Evolutionary conservation across 2,797 vertebrate genomes (phyloP).

Genomic region (Acanthurus tractus): DNA sequence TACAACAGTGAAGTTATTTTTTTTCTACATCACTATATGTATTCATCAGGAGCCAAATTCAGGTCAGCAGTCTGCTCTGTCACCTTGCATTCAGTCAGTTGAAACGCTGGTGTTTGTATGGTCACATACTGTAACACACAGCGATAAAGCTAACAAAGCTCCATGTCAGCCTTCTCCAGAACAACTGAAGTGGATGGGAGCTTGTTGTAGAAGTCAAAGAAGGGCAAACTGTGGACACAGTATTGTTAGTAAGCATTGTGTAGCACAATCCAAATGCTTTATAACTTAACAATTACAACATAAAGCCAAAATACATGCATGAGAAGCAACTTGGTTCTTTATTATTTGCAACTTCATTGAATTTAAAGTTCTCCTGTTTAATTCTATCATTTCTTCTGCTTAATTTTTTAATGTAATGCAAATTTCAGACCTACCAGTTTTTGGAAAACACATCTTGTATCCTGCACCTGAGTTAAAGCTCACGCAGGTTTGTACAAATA

Average conservation of each 20-base stretch:
- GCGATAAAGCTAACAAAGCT: slow-evolving; percentile 30
- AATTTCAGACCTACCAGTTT: background rate
- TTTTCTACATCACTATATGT: slow-evolving; percentile 56
- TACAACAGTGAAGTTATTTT: slow-evolving; percentile 27
- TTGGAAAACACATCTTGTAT: slow-evolving; percentile 11
- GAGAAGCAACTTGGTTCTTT: background rate
- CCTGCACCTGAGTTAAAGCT: slow-evolving; percentile 8
- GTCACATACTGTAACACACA: slow-evolving; percentile 46
- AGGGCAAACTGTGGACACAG: slow-evolving; percentile 1
- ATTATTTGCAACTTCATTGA: background rate
- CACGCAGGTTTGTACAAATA: slow-evolving; percentile 25
- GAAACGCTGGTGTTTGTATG: slow-evolving; percentile 54
- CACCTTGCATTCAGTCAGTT: slow-evolving; percentile 63
- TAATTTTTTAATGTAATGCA: background rate
- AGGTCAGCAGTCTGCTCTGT: slow-evolving; percentile 69
- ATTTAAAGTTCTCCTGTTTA: background rate
- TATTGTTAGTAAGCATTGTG: background rate
- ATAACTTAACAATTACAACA: no score
- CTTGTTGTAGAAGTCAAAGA: slow-evolving; percentile 17
- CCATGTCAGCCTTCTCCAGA: slow-evolving; percentile 31
- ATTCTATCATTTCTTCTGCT: no score
- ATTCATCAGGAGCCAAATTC: slow-evolving; percentile 67
- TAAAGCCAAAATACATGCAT: background rate
- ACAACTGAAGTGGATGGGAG: slow-evolving; percentile 11
- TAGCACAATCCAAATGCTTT: background rate